Evolutionary conservation across 1,140 invertebrate genomes (phyloP), one percentile per base, ranked within the genome.

Genomic region (Leptopilina clavipes): DNA sequence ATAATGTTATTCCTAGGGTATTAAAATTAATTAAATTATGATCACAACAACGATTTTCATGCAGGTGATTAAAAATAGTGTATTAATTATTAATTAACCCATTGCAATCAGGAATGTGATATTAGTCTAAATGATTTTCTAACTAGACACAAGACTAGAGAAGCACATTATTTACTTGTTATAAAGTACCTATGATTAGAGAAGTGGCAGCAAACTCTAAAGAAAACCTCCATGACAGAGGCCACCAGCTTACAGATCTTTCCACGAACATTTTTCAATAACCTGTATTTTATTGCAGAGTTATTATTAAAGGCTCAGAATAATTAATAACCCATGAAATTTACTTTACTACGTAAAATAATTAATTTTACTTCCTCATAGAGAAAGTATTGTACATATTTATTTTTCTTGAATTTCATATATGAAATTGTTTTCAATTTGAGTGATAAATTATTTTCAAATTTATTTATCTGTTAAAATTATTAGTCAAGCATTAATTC

Each of bases 171-270:
- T 87, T 86, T 78, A 86, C 85, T n/a, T 80, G 77, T 85, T 86
- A 86, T 77, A 83, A 79, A 86, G 86, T 90, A 91, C 89, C 89
- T 91, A 91, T 91, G 86, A 89, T 91, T 89, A 84, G 92, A 92
- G 89, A 93, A 92, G 82, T 93, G 92, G 87, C 93, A 92, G 91
- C 93, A 94, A 86, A 92, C 87, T 85, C 91, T 92, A 89, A 92
- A 92, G 85, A 92, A 92, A 87, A 93, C 93, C 86, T 93, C 92
- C 83, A 93, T 90, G 85, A 94, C 86, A 84, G 92, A 93, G 81
- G 92, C 90, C 85, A 92, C 91, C 89, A 92, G 89, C 90, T 92
- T 92, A 87, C 92, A 91, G 87, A 93, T 90, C 89, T 93, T 93
- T 87, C 91, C 89, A 87, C 89, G 90, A 86, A 91, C 83, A 90